These are phyloP conservation scores for Oscheius sp. DNA, from an alignment of 2,888 invertebrate species.

Conservation along the genomic window DNA sequence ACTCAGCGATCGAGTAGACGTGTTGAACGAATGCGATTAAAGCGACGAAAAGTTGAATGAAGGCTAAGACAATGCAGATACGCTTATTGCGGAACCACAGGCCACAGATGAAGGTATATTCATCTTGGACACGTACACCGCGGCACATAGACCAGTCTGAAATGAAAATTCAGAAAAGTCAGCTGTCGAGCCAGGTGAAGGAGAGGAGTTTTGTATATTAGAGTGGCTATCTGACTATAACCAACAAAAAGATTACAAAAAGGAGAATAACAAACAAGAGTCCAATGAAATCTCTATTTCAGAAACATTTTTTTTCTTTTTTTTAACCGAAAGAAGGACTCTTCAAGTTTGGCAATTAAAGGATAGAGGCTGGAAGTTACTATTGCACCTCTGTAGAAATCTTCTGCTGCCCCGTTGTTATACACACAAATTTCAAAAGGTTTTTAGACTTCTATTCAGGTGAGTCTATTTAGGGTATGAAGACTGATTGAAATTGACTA, in stretches of 20 bases:
- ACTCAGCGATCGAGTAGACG: constrained; percentile 52
- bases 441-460: too few species aligned
- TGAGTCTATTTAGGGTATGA: too few species aligned
- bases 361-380: background rate
- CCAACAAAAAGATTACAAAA: too few species aligned
- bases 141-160: constrained; percentile 35
- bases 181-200: background rate
- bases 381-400: too few species aligned
- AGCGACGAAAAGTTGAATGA: constrained; percentile 55
- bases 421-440: too few species aligned
- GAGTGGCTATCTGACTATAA: too few species aligned
- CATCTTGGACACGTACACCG: constrained; percentile 50
- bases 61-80: constrained; percentile 49
- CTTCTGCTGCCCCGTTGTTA: too few species aligned
- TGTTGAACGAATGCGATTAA: constrained; percentile 60
- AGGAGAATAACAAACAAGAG: too few species aligned
- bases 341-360: background rate
- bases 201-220: background rate
- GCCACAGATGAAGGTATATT: constrained; percentile 50
- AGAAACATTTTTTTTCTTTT: too few species aligned
- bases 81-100: constrained; percentile 48
- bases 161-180: background rate
- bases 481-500: too few species aligned
- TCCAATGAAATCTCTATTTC: too few species aligned
- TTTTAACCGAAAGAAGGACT: background rate